Evolutionary conservation across 37 sponge, comb jelly and placozoan species (phyloP), one percentile per base, ranked within the genome.

Genomic region (Hormiphora californensis): DNA sequence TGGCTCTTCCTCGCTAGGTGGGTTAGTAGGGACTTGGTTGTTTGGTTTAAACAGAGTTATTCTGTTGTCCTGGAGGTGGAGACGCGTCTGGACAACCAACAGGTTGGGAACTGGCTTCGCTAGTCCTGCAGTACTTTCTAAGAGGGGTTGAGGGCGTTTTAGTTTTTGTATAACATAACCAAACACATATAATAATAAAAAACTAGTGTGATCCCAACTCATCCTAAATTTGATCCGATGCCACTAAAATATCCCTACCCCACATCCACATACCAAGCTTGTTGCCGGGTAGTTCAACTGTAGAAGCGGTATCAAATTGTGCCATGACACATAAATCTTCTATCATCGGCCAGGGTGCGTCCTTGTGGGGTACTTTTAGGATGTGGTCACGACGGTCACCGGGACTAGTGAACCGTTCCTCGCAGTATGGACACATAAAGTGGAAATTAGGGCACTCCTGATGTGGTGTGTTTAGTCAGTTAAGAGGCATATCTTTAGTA

Each of bases 321-420:
- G 81, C 81, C 21, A 73, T 36, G 7, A 73, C 1, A 73, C 81
- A 73, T 25, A 73, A 30, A 23, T 73, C 81, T 46, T 73, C 81
- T 9, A 43, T 30, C 46, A 73, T 73, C 25, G 81, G 81, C 81
- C 81, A 73, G 4, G 81, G 81, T 0, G 36, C 81, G 43, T 73
- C 43, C 27, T 43, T 27, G 46, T 73, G 81, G 1, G 81, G 81
- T 21, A 43, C 81, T 7, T 73, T 33, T 17, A 73, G 44, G 3
- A 73, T 36, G 23, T 73, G 81, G 9, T 37, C 23, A n/a, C 43
- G 40, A 39, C 81, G 81, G 0, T 39, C 81, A 21, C 19, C 81
- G 28, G 43, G 22, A 28, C 43, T 46, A 22, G 21, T 21, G 43
- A 73, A 73, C 41, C 12, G 19, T 46, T 73, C 25, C 30, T 73